Evolutionary conservation across 1,140 invertebrate genomes (phyloP), one percentile per base, ranked within the genome.

Genomic region (Drosophila erecta): DNA sequence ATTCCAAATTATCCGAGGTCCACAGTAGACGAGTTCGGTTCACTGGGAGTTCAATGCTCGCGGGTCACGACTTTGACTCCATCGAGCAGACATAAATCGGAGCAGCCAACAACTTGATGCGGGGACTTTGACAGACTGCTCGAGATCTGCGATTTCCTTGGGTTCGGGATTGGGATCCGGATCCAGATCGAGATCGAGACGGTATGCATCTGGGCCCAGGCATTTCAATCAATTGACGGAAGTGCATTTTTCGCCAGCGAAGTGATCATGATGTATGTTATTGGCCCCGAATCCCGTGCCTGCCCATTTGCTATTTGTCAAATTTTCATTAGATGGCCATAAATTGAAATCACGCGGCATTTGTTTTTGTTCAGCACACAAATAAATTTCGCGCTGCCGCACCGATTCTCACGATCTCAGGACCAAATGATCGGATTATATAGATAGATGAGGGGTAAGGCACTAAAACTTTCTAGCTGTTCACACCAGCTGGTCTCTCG

Each of bases 391-490:
- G 20, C 51, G 49, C 35, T 49, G 55, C 80, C 81, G 81, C 67
- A 85, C 81, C 78, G 83, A 86, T 86, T 86, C 81, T 86, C 81
- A 86, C 81, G 81, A 86, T 57, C 70, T 44, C 11, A 41, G 59
- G 12, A 30, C 17, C 27, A 37, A 30, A 11, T 17, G 30, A 30
- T 20, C 12, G 47, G n/a, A 17, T 20, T 11, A 20, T 11, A 20
- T 17, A 8, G 41, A 44, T n/a, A 43, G 30, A 7, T 11, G 37
- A 11, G 35, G n/a, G 6, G 17, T 6, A 24, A 11, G n/a, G 43
- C 72, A 77, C 59, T 67, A 79, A 81, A 85, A 85, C 81, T 86
- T 86, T 86, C 81, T 87, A 86, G 81, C 85, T 86, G 83, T 87
- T 87, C 83, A 83, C 81, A 86, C 83, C 81, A 78, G 81, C 66